A percentile compares a stretch with the other conserved stretches of the same genome.
phyloP scores from a whole-genome alignment of 1,140 invertebrate species.

The Drosophila albomicans region DNA sequence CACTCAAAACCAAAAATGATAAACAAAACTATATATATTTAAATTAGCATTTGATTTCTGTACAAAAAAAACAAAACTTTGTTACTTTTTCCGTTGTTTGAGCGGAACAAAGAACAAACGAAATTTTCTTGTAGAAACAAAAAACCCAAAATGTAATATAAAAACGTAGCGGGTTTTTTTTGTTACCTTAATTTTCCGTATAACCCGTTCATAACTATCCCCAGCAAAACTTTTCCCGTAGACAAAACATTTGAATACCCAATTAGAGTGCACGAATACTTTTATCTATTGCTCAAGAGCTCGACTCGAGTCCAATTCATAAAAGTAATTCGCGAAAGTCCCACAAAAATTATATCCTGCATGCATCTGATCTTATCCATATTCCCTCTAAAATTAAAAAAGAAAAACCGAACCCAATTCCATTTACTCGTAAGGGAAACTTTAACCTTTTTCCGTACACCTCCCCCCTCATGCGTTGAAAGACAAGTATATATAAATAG shows the following conservation, averaged over 20 bases:
- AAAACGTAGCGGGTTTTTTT: slow-evolving; percentile 30
- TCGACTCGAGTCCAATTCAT: slow-evolving; percentile 5
- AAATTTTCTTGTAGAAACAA: slow-evolving; percentile 25
- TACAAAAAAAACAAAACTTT: slow-evolving; percentile 22
- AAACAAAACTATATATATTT: slow-evolving; percentile 3
- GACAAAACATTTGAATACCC: slow-evolving; percentile 7
- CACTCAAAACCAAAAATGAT: slow-evolving; percentile 46
- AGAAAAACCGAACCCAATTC: slow-evolving; percentile 12
- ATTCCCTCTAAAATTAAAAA: neutral
- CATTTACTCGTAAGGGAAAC: slow-evolving; percentile 17
- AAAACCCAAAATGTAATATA: slow-evolving; percentile 30
- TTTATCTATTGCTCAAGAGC: slow-evolving; percentile 4
- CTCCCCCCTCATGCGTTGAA: slow-evolving; percentile 9
- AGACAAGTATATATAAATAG: slow-evolving; percentile 7
- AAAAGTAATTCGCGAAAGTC: neutral
- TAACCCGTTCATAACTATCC: slow-evolving; percentile 43
- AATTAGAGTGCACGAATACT: neutral
- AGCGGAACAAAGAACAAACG: slow-evolving; percentile 22
- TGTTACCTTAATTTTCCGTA: slow-evolving; percentile 37
- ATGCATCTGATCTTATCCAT: slow-evolving; percentile 35
- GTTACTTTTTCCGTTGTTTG: slow-evolving; percentile 16
- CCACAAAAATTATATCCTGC: slow-evolving; percentile 27
- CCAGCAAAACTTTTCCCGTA: slow-evolving; percentile 31
- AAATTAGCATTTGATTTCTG: slow-evolving; percentile 48
- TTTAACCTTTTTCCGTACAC: slow-evolving; percentile 1